phyloP scores from a whole-genome alignment of 2,888 invertebrate genomes.

The Ormyrus pomaceus region DNA sequence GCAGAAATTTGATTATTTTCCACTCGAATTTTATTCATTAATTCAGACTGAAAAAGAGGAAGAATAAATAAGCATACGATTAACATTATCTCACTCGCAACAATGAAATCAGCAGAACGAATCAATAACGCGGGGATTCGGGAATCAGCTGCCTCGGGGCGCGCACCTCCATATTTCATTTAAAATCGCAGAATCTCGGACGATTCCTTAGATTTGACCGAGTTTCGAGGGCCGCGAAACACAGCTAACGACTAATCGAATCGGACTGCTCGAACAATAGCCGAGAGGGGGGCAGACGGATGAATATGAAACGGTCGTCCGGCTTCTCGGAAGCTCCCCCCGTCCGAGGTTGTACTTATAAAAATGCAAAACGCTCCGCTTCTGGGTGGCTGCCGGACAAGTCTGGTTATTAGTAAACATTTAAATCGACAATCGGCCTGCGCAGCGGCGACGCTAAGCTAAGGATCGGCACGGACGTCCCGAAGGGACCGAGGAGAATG shows the following conservation, averaged over 20 bases:
- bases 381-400: constrained; percentile 75
- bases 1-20: too few relatives aligned
- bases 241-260: constrained; percentile 53
- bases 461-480: not conserved
- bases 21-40: too few relatives aligned
- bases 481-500: not conserved
- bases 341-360: constrained; percentile 69
- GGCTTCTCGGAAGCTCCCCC: constrained; percentile 66
- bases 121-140: too few relatives aligned
- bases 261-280: constrained; percentile 52
- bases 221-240: constrained; percentile 33
- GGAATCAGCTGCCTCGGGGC: too few relatives aligned
- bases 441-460: not conserved
- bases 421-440: constrained; percentile 74
- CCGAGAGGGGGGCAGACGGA: constrained; percentile 56
- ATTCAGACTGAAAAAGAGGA: too few relatives aligned
- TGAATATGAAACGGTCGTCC: constrained; percentile 70
- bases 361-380: constrained; percentile 74
- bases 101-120: too few relatives aligned
- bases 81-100: too few relatives aligned
- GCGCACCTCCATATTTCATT: too few relatives aligned
- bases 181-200: too few relatives aligned
- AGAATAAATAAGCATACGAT: too few relatives aligned
- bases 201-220: constrained; percentile 41
- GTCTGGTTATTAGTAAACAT: constrained; percentile 76